These are phyloP conservation scores for Drosophila tsacasi DNA, from an alignment of 1,140 invertebrate genomes.

Conservation along the genomic window DNA sequence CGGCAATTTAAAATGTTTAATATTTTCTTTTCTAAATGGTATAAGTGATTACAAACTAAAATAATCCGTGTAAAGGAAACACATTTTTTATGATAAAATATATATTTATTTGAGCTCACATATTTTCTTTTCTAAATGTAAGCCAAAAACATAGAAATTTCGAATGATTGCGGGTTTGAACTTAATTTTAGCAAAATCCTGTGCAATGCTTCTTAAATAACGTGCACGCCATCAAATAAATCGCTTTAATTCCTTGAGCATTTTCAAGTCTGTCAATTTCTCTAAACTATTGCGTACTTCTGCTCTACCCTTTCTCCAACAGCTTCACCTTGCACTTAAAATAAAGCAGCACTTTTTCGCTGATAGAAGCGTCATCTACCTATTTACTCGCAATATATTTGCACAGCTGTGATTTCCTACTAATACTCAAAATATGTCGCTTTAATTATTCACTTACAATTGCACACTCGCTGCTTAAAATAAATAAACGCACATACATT, in stretches of 20 bases:
- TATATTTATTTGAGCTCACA: conserved; percentile 13
- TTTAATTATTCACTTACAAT: conserved; percentile 64
- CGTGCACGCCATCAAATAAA: conserved; percentile 1
- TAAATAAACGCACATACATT: conserved; percentile 67
- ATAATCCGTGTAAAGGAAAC: not conserved
- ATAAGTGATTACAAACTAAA: not conserved
- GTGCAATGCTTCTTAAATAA: not conserved
- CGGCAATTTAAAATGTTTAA: not conserved
- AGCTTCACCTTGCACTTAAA: not conserved
- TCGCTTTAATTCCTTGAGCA: conserved; percentile 12
- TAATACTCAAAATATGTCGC: conserved; percentile 43
- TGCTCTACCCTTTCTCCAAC: not conserved
- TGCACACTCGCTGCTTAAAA: conserved; percentile 69
- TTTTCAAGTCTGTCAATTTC: conserved; percentile 12
- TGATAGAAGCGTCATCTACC: not conserved
- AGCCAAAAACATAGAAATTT: conserved; percentile 5
- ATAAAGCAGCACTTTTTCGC: not conserved
- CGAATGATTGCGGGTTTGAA: not conserved
- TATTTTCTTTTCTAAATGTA: not conserved
- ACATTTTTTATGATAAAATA: conserved; percentile 5
- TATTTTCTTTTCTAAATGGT: not conserved
- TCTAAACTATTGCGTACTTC: conserved; percentile 2
- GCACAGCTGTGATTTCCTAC: conserved; percentile 11
- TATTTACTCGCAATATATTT: conserved; percentile 21
- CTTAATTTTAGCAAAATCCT: conserved; percentile 1